These are phyloP conservation scores for Ceyx cyanopectus DNA, from an alignment of 2,113 vertebrate genomes.

Conservation along the genomic window DNA sequence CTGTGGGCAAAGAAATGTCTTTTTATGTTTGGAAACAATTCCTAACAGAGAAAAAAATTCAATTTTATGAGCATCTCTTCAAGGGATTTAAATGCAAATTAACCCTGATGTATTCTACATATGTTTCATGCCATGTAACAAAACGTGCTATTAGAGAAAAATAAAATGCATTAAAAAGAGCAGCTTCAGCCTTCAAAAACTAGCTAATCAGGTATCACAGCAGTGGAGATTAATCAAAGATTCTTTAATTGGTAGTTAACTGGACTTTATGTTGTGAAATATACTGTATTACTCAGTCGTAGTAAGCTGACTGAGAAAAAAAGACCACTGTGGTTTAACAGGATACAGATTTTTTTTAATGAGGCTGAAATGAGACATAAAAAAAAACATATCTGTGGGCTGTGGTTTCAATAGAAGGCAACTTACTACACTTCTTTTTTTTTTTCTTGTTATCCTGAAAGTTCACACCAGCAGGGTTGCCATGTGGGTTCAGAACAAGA, in stretches of 20 bases:
- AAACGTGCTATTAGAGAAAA: neutral
- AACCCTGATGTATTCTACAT: constrained; percentile 8
- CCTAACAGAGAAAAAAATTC: neutral
- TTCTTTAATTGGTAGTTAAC: constrained; percentile 35
- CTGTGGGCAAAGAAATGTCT: neutral
- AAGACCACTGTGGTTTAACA: neutral
- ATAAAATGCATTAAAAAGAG: constrained; percentile 10
- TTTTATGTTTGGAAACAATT: constrained; percentile 26
- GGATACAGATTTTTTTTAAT: neutral
- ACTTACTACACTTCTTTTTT: neutral
- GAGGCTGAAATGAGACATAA: neutral
- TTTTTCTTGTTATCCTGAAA: neutral
- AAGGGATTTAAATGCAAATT: constrained; percentile 55
- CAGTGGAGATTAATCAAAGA: constrained; percentile 18
- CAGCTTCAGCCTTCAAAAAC: neutral
- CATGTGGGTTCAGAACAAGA: neutral
- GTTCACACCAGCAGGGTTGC: neutral
- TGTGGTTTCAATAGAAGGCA: neutral
- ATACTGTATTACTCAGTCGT: neutral
- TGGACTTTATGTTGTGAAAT: constrained; percentile 5
- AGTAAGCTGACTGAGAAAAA: neutral
- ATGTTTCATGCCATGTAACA: neutral
- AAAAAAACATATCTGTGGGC: neutral
- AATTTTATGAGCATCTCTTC: constrained; percentile 5
- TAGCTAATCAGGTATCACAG: neutral